These are phyloP conservation scores for Coenonympha glycerion DNA, from an alignment of 2,888 invertebrate genomes.

Conservation along the genomic window DNA sequence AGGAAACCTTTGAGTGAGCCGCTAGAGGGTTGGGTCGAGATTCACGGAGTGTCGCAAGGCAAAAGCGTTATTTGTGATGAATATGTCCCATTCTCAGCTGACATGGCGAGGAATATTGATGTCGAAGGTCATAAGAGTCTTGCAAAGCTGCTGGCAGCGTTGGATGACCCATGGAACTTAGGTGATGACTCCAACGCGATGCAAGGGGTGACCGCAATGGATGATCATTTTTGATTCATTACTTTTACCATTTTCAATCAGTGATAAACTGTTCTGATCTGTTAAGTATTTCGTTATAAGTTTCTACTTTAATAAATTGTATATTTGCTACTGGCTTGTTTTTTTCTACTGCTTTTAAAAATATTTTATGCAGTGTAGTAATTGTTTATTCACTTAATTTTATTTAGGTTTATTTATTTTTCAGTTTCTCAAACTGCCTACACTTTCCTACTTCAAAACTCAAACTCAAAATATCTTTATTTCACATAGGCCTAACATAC, in stretches of 20 bases:
- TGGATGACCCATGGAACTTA: conserved; percentile 71
- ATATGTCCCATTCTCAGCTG: conserved; percentile 56
- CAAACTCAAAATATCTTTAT: no score
- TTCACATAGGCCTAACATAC: no score
- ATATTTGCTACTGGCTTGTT: neutral
- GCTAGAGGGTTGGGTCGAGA: conserved; percentile 70
- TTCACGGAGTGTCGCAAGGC: conserved; percentile 65
- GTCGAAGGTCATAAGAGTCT: conserved; percentile 62
- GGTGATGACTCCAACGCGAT: conserved; percentile 49
- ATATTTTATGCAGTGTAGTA: no score
- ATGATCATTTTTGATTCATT: conserved; percentile 21
- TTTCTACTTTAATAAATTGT: neutral
- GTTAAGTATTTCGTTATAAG: neutral
- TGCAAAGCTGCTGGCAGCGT: conserved; percentile 54
- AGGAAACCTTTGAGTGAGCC: conserved; percentile 57
- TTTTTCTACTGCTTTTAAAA: neutral
- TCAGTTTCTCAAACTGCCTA: no score
- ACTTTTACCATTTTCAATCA: neutral
- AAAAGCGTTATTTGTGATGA: conserved; percentile 65
- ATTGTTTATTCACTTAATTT: no score
- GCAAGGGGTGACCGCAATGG: conserved; percentile 55
- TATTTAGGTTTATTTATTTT: no score
- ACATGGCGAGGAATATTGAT: conserved; percentile 61
- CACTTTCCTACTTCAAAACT: no score
- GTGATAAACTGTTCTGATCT: neutral